Evolutionary conservation across 2,797 vertebrate species (phyloP), one percentile per base, ranked within the genome.

Genomic region (Anniella stebbinsi): DNA sequence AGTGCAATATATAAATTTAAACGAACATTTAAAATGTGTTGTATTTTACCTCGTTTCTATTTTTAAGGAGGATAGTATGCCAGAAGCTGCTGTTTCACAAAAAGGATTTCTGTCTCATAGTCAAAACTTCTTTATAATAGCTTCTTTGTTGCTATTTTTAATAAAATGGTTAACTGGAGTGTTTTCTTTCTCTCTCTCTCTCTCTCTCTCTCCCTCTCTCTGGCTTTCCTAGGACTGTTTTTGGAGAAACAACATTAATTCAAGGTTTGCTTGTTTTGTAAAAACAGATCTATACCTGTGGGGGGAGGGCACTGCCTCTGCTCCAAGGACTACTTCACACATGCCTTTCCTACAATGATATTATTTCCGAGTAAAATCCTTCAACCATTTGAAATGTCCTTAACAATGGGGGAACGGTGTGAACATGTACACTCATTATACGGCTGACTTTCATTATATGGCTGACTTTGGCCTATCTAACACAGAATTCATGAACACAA

Each of bases 91-190:
- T 41, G 3, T 75, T 21, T 90, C 69, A 41, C n/a, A 63, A 80
- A 66, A 80, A 21, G 33, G 18, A 66, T 54, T 67, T n/a, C 72
- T 60, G 15, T 66, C 73, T 88, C 33, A 63, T 51, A 88, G 75
- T 57, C 76, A 84, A 80, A 86, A 80, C 33, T 75, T 87, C 57
- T 66, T 66, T 48, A 88, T 67, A 75, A 87, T 82, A 60, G 15
- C 38, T 75, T 73, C 17, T 73, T 57, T 7, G 28, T 81, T 87
- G 57, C 18, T 67, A 33, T 88, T 88, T 83, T 91, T 48, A 88
- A 88, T 86, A 75, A 88, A 63, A 33, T n/a, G n/a, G n/a, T n/a
- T n/a, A n/a, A n/a, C n/a, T n/a, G n/a, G n/a, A n/a, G n/a, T n/a
- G n/a, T n/a, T n/a, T n/a, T n/a, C n/a, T n/a, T n/a, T 60, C 25